Percentiles rank a stretch among this genome's conserved stretches.
Conservation (phyloP, 2,888 invertebrate species). For the Phortica okadai region DNA sequence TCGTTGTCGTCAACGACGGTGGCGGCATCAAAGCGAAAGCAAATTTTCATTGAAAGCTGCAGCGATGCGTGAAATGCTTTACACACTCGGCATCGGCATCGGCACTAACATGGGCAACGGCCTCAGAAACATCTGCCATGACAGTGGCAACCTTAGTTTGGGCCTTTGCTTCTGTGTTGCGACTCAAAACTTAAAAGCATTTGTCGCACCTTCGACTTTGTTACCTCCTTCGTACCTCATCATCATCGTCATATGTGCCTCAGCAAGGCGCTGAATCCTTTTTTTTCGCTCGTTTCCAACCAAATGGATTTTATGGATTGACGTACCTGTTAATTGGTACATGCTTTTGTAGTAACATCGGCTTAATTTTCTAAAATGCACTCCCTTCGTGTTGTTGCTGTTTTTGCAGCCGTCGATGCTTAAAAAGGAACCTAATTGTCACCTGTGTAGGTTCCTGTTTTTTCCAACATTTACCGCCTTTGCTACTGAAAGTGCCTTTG, state of each 20-base stretch:
- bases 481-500: slow-evolving; percentile 15
- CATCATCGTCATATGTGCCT: slow-evolving; percentile 31
- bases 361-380: slow-evolving; percentile 47
- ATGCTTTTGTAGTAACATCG: slow-evolving; percentile 33
- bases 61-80: slow-evolving; percentile 70
- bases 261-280: slow-evolving; percentile 1
- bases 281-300: slow-evolving; percentile 36
- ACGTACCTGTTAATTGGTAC: slow-evolving; percentile 66
- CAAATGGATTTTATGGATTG: slow-evolving; percentile 70
- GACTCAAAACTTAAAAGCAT: slow-evolving; percentile 61
- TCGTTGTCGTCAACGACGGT: slow-evolving; percentile 36
- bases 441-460: background rate
- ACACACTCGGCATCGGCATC: slow-evolving; percentile 43
- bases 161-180: background rate
- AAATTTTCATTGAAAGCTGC: slow-evolving; percentile 69
- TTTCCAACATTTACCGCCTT: background rate
- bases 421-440: slow-evolving; percentile 4
- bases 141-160: slow-evolving; percentile 29
- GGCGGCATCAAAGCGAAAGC: slow-evolving; percentile 59
- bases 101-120: background rate
- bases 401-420: background rate
- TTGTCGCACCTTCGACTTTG: slow-evolving; percentile 62
- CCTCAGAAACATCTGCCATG: slow-evolving; percentile 18
- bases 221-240: background rate
- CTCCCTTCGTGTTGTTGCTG: background rate